Evolutionary conservation across 2,113 vertebrate genomes (phyloP).

Genomic region (Nestor notabilis): DNA sequence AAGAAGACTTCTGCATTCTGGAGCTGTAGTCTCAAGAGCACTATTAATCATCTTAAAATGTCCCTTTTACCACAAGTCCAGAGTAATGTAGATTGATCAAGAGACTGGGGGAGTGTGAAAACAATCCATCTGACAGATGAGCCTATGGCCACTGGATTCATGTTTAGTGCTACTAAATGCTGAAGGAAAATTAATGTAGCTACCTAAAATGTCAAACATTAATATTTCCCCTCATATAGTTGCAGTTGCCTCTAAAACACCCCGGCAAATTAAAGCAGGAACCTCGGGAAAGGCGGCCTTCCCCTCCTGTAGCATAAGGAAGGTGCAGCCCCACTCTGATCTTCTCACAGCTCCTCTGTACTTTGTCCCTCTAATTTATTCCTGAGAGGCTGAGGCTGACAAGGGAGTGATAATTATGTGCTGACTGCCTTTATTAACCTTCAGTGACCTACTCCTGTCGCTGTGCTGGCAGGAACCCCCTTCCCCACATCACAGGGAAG

Average conservation of each 20-base stretch:
- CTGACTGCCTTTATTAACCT: conserved; percentile 41
- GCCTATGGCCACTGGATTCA: background rate
- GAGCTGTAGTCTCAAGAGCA: conserved; percentile 23
- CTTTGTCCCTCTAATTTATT: conserved; percentile 16
- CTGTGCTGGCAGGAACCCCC: background rate
- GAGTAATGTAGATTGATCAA: background rate
- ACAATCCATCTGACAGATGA: background rate
- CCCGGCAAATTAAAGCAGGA: background rate
- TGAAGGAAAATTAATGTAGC: background rate
- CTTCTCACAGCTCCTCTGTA: background rate
- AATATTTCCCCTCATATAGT: background rate
- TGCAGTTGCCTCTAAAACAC: background rate
- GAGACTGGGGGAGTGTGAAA: background rate
- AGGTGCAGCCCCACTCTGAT: background rate
- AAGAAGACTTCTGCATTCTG: background rate
- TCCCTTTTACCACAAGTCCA: background rate
- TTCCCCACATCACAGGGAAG: background rate
- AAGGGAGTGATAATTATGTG: background rate
- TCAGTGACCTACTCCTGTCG: background rate
- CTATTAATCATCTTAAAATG: conserved; percentile 26
- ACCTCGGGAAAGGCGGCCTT: background rate
- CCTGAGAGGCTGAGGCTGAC: background rate
- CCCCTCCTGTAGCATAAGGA: background rate
- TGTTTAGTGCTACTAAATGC: background rate
- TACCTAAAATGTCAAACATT: background rate